phyloP scores from a whole-genome alignment of 2,888 invertebrate species.

The Noctua janthina region DNA sequence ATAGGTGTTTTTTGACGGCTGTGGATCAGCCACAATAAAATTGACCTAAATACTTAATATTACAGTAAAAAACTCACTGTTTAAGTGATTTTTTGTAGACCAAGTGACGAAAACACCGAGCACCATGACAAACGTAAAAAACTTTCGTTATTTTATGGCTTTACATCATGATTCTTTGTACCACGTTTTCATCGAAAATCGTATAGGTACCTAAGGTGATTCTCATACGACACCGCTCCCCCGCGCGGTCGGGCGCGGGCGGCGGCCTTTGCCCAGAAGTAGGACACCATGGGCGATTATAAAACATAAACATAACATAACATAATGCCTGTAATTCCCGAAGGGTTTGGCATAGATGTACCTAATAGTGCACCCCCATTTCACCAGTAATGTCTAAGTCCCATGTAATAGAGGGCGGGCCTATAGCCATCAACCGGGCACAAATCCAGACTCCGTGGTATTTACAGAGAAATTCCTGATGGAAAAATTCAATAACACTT shows the following conservation, averaged over 20 bases:
- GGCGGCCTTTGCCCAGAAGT: no score
- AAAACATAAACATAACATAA: no score
- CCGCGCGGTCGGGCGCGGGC: no score
- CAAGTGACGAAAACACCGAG: background rate
- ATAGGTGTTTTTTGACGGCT: conserved; percentile 25
- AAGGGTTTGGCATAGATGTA: background rate
- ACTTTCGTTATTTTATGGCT: background rate
- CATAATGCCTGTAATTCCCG: no score
- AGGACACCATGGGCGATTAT: no score
- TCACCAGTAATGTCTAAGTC: no score
- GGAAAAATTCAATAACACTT: background rate
- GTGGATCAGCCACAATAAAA: background rate
- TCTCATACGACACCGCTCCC: no score
- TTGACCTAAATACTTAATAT: conserved; percentile 34
- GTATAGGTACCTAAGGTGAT: background rate
- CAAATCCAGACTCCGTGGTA: background rate
- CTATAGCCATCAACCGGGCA: no score
- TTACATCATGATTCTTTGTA: background rate
- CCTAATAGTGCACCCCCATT: no score
- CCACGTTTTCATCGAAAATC: background rate
- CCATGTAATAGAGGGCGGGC: no score
- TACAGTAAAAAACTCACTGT: conserved; percentile 10
- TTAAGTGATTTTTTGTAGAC: conserved; percentile 39
- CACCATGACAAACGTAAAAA: background rate
- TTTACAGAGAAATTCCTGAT: background rate